phyloP scores from a whole-genome alignment of 2,113 vertebrate species.

The Oryzias curvinotus region DNA sequence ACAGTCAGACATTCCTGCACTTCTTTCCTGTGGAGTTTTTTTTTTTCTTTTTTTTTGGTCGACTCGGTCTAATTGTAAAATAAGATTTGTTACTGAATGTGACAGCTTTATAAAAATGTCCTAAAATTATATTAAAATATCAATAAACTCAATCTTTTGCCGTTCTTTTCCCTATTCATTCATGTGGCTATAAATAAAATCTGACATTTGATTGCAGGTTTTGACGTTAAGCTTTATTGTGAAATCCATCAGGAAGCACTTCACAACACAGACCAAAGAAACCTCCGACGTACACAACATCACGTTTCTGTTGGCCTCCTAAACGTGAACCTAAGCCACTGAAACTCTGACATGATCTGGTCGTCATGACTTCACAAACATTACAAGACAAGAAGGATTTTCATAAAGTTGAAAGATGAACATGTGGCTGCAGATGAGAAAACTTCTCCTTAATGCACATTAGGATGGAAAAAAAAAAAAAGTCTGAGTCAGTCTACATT shows the following conservation, averaged over 20 bases:
- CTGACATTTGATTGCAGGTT: constrained; percentile 65
- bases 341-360: constrained; percentile 29
- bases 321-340: constrained; percentile 39
- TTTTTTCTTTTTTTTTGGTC: constrained; percentile 4
- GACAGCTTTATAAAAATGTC: constrained; percentile 62
- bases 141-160: constrained; percentile 50
- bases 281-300: constrained; percentile 52
- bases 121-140: constrained; percentile 50
- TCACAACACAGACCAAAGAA: constrained; percentile 67
- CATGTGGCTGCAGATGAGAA: background rate
- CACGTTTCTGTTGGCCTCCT: constrained; percentile 32
- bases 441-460: constrained; percentile 23
- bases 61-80: constrained; percentile 33
- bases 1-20: background rate
- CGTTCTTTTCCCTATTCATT: background rate
- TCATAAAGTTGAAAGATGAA: constrained; percentile 19
- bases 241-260: constrained; percentile 55
- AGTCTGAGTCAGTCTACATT: constrained; percentile 20
- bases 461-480: background rate
- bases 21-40: constrained; percentile 25
- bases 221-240: constrained; percentile 52
- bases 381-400: constrained; percentile 49
- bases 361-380: constrained; percentile 55
- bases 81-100: constrained; percentile 56
- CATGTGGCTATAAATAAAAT: too few species aligned